A percentile compares a stretch with the other conserved stretches of the same genome.
Evolutionary conservation across 2,888 invertebrate species (phyloP).

Genomic region (Glyphotaelius pellucidus): DNA sequence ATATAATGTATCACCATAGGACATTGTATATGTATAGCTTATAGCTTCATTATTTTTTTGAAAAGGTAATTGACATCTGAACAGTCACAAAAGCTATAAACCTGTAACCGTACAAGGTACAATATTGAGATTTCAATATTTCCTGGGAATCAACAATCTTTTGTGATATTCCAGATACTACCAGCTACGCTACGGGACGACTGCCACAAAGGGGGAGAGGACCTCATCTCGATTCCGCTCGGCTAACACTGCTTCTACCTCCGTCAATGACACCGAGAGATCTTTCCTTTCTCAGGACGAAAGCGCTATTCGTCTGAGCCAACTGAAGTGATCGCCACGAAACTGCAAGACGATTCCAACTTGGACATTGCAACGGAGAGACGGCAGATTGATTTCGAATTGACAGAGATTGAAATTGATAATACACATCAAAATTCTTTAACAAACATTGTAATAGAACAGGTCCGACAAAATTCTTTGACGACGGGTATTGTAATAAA

Average conservation of each 20-base stretch:
- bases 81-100: background rate
- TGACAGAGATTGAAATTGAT: slow-evolving; percentile 21
- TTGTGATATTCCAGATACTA: slow-evolving; percentile 62
- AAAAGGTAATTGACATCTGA: background rate
- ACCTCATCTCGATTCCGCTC: slow-evolving; percentile 63
- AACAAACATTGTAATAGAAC: background rate
- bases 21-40: background rate
- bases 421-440: background rate
- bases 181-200: slow-evolving; percentile 63
- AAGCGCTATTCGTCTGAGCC: slow-evolving; percentile 36
- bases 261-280: slow-evolving; percentile 56
- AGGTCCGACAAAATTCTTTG: no score
- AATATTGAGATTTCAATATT: background rate
- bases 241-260: slow-evolving; percentile 49
- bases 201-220: slow-evolving; percentile 53
- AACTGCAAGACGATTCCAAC: background rate
- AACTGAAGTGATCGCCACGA: slow-evolving; percentile 9
- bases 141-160: background rate
- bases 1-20: background rate
- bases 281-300: slow-evolving; percentile 59
- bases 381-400: background rate
- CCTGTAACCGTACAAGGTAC: background rate
- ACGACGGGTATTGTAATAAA: no score
- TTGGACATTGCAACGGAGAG: background rate
- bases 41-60: background rate